phyloP scores from a whole-genome alignment of 2,888 invertebrate species.

The Scaptomyza polygonia region DNA sequence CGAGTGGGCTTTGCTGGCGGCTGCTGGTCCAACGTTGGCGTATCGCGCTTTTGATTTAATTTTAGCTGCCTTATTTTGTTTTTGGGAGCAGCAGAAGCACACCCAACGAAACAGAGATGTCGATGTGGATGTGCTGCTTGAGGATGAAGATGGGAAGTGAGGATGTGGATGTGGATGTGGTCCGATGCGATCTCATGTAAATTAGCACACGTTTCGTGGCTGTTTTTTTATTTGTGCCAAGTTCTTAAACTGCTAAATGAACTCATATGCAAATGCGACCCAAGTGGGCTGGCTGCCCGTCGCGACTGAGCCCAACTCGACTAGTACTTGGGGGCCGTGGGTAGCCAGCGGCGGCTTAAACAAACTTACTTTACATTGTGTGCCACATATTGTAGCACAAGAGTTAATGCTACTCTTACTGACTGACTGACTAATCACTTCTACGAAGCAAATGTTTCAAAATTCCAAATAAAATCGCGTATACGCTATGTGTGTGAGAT shows the following conservation, averaged over 20 bases:
- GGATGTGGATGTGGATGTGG: conserved; percentile 54
- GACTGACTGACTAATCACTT: conserved; percentile 50
- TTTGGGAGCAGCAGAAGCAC: conserved; percentile 34
- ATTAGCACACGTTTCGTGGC: conserved; percentile 78
- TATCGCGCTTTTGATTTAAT: conserved; percentile 79
- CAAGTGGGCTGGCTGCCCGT: conserved; percentile 75
- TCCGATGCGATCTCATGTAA: conserved; percentile 77
- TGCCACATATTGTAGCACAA: conserved; percentile 10
- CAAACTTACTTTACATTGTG: conserved; percentile 10
- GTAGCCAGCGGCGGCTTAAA: conserved; percentile 32
- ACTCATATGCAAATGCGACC: conserved; percentile 76
- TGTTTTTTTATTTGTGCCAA: conserved; percentile 70
- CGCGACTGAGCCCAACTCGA: conserved; percentile 21
- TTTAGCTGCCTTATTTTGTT: conserved; percentile 58
- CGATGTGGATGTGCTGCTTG: conserved; percentile 68
- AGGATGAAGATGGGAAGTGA: conserved; percentile 16
- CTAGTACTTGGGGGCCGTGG: conserved; percentile 40
- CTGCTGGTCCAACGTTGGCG: conserved; percentile 68
- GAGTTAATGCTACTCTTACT: not conserved
- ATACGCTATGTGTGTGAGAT: conserved; percentile 53
- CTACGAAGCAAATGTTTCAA: conserved; percentile 20
- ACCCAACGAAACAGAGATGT: conserved; percentile 69
- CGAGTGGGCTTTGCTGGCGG: conserved; percentile 72
- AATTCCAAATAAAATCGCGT: conserved; percentile 28
- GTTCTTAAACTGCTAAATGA: conserved; percentile 77